Base-by-base conservation (phyloP, 1,140 invertebrate species). In the Grapholita molesta region DNA sequence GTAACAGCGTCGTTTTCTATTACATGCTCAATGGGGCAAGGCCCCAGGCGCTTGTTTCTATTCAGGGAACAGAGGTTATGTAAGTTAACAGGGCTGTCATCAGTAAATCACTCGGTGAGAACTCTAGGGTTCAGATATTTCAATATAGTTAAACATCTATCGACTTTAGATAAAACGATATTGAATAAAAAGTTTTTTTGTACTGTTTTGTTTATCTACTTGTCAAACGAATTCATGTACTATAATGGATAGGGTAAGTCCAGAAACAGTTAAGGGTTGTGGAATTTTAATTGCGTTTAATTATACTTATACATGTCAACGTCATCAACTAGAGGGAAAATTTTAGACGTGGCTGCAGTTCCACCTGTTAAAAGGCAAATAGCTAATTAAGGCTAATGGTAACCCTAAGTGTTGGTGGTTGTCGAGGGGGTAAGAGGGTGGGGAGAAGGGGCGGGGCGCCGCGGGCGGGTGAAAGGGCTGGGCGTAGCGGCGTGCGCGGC, bases 401-500 rank as follows among this genome's bases (percentile, higher is more conserved):
- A 61, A 28, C 55, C 55, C 55, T 61, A 61, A 55, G 53, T 57
- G 24, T 6, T 66, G 83, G 84, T 86, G 77, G 77, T 75, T 66
- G 64, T 65, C 80, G 86, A 83, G 86, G 66, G 24, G 84, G 85
- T 83, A 80, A 80, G 83, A 76, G 71, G 70, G 72, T 38, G 72
- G 76, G 35, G 67, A n/a, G 32, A 38, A 53, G 79, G 78, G 86
- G 86, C 83, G 88, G 83, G 78, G 84, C 75, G 72, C 69, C 70
- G 77, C 75, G 70, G 76, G 73, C 70, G 78, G 76, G 87, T 89
- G 88, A 89, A 88, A 88, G 89, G 86, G 89, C 85, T 88, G 85
- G 89, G 89, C 89, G 89, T 85, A 70, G 82, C 89, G 80, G 84
- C 87, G 86, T 89, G 88, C 77, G 57, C 82, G 77, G 83, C 80